These are phyloP conservation scores for Pemphigus obesinymphae DNA, from an alignment of 1,140 invertebrate genomes.

Conservation along the genomic window DNA sequence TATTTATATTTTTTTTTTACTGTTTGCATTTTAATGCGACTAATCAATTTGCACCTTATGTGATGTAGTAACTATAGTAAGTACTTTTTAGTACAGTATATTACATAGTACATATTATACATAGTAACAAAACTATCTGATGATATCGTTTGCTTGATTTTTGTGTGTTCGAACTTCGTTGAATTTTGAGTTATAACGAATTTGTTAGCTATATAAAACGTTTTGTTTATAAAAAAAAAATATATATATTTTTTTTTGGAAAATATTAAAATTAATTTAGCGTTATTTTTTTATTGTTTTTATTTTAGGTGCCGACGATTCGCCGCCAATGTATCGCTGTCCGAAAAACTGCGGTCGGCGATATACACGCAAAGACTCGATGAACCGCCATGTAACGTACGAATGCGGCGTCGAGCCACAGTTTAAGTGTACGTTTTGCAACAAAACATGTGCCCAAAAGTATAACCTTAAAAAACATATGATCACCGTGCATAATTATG, in stretches of 20 bases:
- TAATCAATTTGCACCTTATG: not conserved
- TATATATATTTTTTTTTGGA: no score
- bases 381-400: constrained; percentile 47
- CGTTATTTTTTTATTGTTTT: not conserved
- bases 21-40: not conserved
- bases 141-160: not conserved
- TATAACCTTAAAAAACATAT: constrained; percentile 48
- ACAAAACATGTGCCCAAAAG: constrained; percentile 53
- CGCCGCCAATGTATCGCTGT: not conserved
- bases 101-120: not conserved
- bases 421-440: constrained; percentile 56
- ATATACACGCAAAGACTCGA: constrained; percentile 49
- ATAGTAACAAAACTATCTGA: not conserved
- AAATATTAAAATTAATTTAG: not conserved
- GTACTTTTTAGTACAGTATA: no score
- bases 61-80: no score
- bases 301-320: not conserved
- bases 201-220: not conserved
- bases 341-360: constrained; percentile 33
- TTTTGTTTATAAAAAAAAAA: no score
- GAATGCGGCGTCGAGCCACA: constrained; percentile 58
- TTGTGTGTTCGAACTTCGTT: not conserved
- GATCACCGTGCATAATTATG: constrained; percentile 52
- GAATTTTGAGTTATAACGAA: not conserved
- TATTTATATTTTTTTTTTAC: not conserved